Percentiles rank a stretch among this genome's conserved stretches.
Evolutionary conservation across 2,888 invertebrate genomes (phyloP).

Genomic region (Protonemura montana): DNA sequence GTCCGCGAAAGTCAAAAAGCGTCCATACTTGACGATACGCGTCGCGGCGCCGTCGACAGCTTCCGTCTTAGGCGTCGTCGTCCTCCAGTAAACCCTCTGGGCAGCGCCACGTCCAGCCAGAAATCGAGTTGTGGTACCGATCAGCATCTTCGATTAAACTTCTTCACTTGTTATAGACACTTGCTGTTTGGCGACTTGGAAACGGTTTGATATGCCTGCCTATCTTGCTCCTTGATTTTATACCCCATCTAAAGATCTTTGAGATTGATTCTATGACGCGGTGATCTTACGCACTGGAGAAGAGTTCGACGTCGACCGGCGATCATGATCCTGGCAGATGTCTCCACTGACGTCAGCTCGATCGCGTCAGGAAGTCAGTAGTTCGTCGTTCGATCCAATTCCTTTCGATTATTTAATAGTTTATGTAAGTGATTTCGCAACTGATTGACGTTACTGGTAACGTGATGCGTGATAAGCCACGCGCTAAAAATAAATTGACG

Average conservation of each 20-base stretch:
- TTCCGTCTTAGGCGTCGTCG: slow-evolving; percentile 53
- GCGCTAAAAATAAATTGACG: background rate
- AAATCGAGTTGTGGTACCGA: slow-evolving; percentile 75
- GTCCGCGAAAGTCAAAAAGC: slow-evolving; percentile 42
- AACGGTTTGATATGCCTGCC: background rate
- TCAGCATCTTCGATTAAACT: slow-evolving; percentile 58
- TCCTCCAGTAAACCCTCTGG: slow-evolving; percentile 80
- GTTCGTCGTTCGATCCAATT: background rate
- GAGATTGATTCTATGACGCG: background rate
- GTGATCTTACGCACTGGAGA: background rate
- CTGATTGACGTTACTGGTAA: background rate
- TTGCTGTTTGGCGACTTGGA: no score
- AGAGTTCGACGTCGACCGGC: background rate
- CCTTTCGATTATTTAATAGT: background rate
- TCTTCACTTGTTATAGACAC: background rate
- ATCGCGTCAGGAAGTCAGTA: background rate
- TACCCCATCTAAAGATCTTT: background rate
- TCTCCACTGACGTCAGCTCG: background rate
- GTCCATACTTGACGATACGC: slow-evolving; percentile 48
- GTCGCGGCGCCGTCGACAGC: slow-evolving; percentile 36
- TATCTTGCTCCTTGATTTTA: background rate
- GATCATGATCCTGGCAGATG: background rate
- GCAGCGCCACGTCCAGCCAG: slow-evolving; percentile 77
- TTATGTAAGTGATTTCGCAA: background rate
- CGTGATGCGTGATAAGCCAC: background rate